Evolutionary conservation across 2,888 invertebrate species (phyloP).

Genomic region (Isotomurus palustris): DNA sequence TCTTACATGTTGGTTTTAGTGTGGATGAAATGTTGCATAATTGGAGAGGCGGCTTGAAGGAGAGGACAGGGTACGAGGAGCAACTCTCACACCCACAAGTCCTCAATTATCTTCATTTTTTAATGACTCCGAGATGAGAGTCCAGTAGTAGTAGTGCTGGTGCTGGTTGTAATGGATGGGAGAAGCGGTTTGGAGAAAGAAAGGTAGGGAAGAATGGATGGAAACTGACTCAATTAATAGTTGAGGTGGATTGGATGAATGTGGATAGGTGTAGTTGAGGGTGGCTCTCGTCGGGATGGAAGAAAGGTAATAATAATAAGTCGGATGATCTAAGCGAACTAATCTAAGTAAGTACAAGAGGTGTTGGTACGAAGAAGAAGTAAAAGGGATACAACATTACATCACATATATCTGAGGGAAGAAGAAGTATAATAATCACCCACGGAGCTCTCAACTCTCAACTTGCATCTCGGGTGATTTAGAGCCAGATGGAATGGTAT

Average conservation of each 20-base stretch:
- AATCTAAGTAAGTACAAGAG: background rate
- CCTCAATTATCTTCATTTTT: background rate
- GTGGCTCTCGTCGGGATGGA: background rate
- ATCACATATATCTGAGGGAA: background rate
- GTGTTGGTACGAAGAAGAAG: too few relatives aligned
- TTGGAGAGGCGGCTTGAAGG: slow-evolving; percentile 13
- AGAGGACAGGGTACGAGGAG: background rate
- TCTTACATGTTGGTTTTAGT: slow-evolving; percentile 14
- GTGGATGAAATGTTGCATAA: slow-evolving; percentile 15
- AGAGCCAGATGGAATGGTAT: too few relatives aligned
- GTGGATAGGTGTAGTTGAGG: background rate
- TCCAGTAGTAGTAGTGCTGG: background rate
- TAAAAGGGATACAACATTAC: background rate
- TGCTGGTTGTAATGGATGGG: too few relatives aligned
- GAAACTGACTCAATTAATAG: background rate
- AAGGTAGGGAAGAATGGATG: too few relatives aligned
- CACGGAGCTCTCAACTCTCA: too few relatives aligned
- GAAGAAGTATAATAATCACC: background rate
- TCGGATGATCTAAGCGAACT: background rate
- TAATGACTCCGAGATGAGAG: background rate
- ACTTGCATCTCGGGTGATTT: too few relatives aligned
- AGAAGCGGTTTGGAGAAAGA: too few relatives aligned
- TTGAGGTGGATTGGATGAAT: background rate
- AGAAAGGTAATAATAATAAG: slow-evolving; percentile 2
- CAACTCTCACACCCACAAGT: slow-evolving; percentile 10